A percentile compares a stretch with the other conserved stretches of the same genome.
Conservation (phyloP, 2,888 invertebrate species). For the Pyrocoelia pectoralis region DNA sequence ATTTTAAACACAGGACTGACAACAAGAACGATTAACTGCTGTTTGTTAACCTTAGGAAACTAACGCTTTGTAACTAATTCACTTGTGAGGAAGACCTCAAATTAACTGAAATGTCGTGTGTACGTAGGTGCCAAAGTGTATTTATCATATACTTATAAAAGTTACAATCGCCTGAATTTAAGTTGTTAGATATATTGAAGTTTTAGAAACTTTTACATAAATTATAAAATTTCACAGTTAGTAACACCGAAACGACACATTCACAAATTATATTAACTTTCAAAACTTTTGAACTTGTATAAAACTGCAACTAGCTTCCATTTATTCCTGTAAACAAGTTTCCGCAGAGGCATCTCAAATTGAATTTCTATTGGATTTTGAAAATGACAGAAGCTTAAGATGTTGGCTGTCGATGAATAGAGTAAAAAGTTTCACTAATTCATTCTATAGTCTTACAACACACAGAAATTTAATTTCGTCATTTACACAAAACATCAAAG, state of each 20-base stretch:
- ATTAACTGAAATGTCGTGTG: no score
- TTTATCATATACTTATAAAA: no score
- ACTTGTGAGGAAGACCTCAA: no score
- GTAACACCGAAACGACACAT: not conserved
- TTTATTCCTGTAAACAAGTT: conserved; percentile 21
- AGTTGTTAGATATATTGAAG: not conserved
- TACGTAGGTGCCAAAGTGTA: no score
- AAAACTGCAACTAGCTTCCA: conserved; percentile 6
- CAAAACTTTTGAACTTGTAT: not conserved
- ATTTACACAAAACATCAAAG: conserved; percentile 7
- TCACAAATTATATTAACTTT: conserved; percentile 17
- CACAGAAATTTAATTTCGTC: conserved; percentile 5
- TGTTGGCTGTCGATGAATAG: not conserved
- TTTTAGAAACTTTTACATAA: not conserved
- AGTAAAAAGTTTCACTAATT: conserved; percentile 3
- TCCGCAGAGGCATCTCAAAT: not conserved
- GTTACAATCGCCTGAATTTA: no score
- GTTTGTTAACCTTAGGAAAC: not conserved
- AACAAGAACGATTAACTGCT: no score
- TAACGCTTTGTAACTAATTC: not conserved
- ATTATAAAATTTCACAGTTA: conserved; percentile 9
- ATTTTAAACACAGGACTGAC: no score
- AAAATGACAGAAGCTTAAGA: not conserved
- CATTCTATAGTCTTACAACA: not conserved
- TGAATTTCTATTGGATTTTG: not conserved